Base-by-base conservation (phyloP, 1,140 invertebrate genomes). In the Hyphantria cunea region DNA sequence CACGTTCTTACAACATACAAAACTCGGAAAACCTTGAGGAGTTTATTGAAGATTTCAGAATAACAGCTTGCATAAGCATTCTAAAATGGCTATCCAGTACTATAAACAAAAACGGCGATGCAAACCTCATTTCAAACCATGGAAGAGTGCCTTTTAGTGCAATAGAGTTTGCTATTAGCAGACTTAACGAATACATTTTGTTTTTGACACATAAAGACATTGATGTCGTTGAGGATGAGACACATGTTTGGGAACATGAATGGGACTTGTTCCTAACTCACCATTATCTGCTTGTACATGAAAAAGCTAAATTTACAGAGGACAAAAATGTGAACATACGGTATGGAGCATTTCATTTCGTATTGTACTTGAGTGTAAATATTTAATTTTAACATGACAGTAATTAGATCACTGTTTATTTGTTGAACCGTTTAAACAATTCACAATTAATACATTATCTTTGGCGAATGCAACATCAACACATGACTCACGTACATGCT, bases 41-140 rank as follows among this genome's bases (percentile, higher is more conserved):
- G 61, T 98, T 98, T 77, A 93, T 97, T 45, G 96, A 98, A 66
- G 97, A 98, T 84, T 99, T 96, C 77, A 94, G 97, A 75, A 91
- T 97, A 39, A 98, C 96, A 2, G 95, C 96, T 6, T 98, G 97
- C 76, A 93, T 97, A 55, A 95, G 95, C 70, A 88, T 97, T 11
- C 86, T 98, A 7, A 96, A 96, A 82, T 95, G 94, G 93, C 85
- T 97, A 32, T 91, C 94, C 0, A 90, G 92, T 34, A 93, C 92
- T 52, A 91, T 93, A 31, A 91, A 93, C 63, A 89, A 77, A 0
- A 89, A 92, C 34, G 93, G 93, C 31, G 92, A 93, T 64, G 91
- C 93, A 56, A 84, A 86, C 0, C 82, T 94, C 0, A 90, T 93
- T 63, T 91, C 92, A 0, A 68, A 88, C 13, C 84, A 92, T 11